These are phyloP conservation scores for Aeoliscus strigatus DNA, from an alignment of 2,797 vertebrate species.

Conservation along the genomic window DNA sequence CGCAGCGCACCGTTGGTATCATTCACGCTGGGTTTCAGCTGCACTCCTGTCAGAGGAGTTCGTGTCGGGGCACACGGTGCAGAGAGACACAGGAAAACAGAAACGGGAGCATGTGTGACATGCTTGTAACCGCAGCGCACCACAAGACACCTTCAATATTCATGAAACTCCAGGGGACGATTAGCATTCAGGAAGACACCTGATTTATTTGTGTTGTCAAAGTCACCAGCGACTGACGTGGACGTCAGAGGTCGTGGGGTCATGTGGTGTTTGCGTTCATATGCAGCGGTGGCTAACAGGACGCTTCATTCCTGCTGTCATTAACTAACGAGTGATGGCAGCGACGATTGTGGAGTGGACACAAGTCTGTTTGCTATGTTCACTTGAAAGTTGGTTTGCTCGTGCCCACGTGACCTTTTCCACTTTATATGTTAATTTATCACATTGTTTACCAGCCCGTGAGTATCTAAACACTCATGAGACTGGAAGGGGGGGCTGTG, in stretches of 20 bases:
- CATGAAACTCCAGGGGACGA: conserved; percentile 31
- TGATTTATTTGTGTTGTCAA: conserved; percentile 5
- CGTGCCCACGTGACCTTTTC: conserved; percentile 58
- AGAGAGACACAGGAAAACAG: conserved; percentile 12
- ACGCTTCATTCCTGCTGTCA: conserved; percentile 55
- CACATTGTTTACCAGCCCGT: conserved; percentile 69
- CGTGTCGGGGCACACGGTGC: neutral
- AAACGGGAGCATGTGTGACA: conserved; percentile 40
- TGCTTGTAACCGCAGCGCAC: conserved; percentile 21
- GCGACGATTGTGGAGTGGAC: conserved; percentile 54
- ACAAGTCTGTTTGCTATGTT: conserved; percentile 38
- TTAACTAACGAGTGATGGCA: conserved; percentile 40
- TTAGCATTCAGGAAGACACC: conserved; percentile 39
- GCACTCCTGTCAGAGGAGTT: no score
- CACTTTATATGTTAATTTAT: conserved; percentile 75
- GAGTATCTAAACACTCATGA: conserved; percentile 62
- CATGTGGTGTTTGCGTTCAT: no score
- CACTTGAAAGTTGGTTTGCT: conserved; percentile 58
- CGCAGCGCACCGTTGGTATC: no score
- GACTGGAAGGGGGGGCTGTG: conserved; percentile 36
- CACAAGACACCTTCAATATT: conserved; percentile 45
- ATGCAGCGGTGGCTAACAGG: conserved; percentile 38
- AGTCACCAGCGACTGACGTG: no score
- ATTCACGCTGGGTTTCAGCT: conserved; percentile 26
- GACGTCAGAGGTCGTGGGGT: neutral